These are phyloP conservation scores for Echeneis naucrates DNA, from an alignment of 2,797 vertebrate genomes.

Conservation along the genomic window DNA sequence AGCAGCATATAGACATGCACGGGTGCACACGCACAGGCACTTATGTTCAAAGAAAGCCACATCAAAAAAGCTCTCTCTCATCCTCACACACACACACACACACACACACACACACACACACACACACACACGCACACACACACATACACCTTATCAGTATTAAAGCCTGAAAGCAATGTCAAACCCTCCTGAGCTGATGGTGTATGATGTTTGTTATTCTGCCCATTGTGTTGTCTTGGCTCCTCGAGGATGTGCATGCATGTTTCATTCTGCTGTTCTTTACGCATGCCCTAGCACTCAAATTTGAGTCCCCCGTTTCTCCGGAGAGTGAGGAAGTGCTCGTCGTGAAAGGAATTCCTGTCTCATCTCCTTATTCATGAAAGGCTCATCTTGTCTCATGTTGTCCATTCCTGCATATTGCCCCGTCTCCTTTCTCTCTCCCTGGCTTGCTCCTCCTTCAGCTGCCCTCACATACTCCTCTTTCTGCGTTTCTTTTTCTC, in stretches of 20 bases:
- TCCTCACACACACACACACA: background rate
- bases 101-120: background rate
- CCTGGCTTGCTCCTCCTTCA: conserved; percentile 28
- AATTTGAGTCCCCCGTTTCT: conserved; percentile 61
- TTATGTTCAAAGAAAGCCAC: background rate
- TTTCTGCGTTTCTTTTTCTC: background rate
- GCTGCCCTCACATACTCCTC: conserved; percentile 20
- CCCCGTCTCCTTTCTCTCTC: conserved; percentile 18
- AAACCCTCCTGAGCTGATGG: conserved; percentile 51
- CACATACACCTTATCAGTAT: conserved; percentile 30
- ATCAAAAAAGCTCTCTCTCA: background rate
- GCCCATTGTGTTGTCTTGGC: conserved; percentile 45
- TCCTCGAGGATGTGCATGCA: background rate
- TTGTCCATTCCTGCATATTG: conserved; percentile 59
- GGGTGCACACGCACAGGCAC: conserved; percentile 5
- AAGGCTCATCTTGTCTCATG: conserved; percentile 64
- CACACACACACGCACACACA: conserved; percentile 17
- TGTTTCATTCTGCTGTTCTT: conserved; percentile 50
- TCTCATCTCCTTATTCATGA: conserved; percentile 62
- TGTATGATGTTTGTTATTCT: conserved; percentile 65
- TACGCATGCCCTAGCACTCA: conserved; percentile 60
- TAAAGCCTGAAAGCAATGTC: conserved; percentile 52
- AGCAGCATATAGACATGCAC: background rate
- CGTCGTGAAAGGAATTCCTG: conserved; percentile 61
- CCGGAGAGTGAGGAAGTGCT: conserved; percentile 58